A percentile compares a stretch with the other conserved stretches of the same genome.
phyloP scores from a whole-genome alignment of 2,888 invertebrate genomes.

The Griposia aprilina region DNA sequence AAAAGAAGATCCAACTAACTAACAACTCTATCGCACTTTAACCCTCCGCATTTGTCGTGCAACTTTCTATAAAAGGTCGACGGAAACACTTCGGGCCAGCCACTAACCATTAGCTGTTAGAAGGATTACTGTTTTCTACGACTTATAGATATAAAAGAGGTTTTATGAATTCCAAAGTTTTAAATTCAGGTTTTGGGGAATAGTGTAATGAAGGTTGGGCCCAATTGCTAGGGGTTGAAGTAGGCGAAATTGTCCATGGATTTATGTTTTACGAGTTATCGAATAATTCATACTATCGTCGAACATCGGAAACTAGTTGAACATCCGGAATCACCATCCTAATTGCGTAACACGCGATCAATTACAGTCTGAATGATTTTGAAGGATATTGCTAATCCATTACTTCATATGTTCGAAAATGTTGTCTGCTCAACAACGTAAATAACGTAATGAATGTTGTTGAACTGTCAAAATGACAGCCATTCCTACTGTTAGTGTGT shows the following conservation, averaged over 20 bases:
- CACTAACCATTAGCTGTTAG: constrained; percentile 62
- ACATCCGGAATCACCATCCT: neutral
- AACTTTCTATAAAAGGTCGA: constrained; percentile 58
- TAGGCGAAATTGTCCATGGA: neutral
- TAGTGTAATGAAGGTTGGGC: neutral
- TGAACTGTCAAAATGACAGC: too few species aligned
- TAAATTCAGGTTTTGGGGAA: neutral
- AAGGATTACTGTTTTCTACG: constrained; percentile 59
- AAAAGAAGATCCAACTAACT: neutral
- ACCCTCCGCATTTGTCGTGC: neutral
- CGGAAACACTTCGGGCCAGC: constrained; percentile 59
- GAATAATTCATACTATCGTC: neutral
- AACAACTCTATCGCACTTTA: neutral
- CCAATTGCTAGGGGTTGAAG: neutral
- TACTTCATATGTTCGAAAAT: too few species aligned
- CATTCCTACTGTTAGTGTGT: too few species aligned
- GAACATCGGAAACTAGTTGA: neutral
- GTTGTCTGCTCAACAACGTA: too few species aligned
- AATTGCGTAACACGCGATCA: too few species aligned
- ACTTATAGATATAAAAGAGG: constrained; percentile 47
- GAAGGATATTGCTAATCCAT: too few species aligned
- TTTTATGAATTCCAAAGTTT: neutral
- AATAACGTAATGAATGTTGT: too few species aligned
- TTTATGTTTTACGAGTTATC: neutral
- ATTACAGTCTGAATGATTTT: too few species aligned